Evolutionary conservation across 2,888 invertebrate genomes (phyloP).

Genomic region (Girardia tigrina): DNA sequence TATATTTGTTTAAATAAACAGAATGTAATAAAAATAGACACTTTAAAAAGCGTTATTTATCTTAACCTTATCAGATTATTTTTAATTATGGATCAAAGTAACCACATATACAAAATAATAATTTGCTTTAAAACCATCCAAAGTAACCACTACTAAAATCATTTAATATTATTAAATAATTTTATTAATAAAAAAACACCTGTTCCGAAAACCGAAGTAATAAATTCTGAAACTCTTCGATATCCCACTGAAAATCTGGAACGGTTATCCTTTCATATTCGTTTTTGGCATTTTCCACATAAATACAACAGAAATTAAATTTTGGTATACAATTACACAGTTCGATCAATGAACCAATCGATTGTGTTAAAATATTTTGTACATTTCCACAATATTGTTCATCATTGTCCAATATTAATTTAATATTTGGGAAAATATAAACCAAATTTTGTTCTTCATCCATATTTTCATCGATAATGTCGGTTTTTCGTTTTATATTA

Average conservation of each 20-base stretch:
- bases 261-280: background rate
- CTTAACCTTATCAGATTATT: too few relatives aligned
- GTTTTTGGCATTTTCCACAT: background rate
- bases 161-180: too few relatives aligned
- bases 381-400: background rate
- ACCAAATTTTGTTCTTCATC: background rate
- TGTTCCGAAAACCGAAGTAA: slow-evolving; percentile 45
- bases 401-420: slow-evolving; percentile 2
- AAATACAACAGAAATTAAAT: slow-evolving; percentile 7
- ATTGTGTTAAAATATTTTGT: background rate
- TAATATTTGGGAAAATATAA: background rate
- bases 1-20: too few relatives aligned
- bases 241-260: slow-evolving; percentile 41
- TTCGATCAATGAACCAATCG: background rate
- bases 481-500: background rate
- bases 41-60: too few relatives aligned
- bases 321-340: background rate
- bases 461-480: background rate
- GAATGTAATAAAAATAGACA: too few relatives aligned
- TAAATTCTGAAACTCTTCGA: slow-evolving; percentile 48
- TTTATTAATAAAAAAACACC: slow-evolving; percentile 38
- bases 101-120: too few relatives aligned
- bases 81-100: too few relatives aligned
- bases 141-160: too few relatives aligned
- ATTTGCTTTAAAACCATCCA: too few relatives aligned